Conservation (phyloP, 2,113 vertebrate genomes). For the Sminthopsis crassicaudata region DNA sequence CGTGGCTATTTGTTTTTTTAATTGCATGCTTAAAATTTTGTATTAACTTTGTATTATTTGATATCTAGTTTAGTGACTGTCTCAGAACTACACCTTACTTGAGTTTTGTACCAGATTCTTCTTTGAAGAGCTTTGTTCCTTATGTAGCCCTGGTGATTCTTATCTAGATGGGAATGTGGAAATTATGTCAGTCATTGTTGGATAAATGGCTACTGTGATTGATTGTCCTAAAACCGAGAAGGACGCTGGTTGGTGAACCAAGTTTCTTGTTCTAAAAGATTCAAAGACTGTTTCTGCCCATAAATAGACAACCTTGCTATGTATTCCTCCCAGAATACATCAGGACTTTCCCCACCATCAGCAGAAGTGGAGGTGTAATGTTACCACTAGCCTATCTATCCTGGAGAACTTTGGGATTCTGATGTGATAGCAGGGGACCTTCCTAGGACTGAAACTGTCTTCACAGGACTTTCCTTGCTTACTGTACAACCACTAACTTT, state of each 20-base stretch:
- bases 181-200: background rate
- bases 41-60: constrained; percentile 47
- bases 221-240: background rate
- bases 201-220: background rate
- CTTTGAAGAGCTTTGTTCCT: background rate
- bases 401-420: background rate
- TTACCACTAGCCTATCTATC: background rate
- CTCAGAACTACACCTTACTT: constrained; percentile 16
- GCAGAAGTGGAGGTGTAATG: too few species aligned
- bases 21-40: constrained; percentile 54
- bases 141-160: background rate
- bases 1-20: background rate
- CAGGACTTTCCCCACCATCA: background rate
- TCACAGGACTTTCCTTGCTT: background rate
- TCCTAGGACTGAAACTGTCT: background rate
- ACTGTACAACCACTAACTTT: background rate
- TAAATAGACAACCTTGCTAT: background rate
- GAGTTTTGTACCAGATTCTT: background rate
- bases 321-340: background rate
- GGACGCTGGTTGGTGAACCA: background rate
- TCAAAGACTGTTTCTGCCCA: background rate
- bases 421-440: background rate
- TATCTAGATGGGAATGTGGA: background rate
- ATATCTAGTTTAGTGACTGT: constrained; percentile 57
- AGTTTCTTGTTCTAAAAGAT: background rate